Evolutionary conservation across 64 coral and sea anemone genomes (phyloP).

Genomic region (Astreopora myriophthalma): DNA sequence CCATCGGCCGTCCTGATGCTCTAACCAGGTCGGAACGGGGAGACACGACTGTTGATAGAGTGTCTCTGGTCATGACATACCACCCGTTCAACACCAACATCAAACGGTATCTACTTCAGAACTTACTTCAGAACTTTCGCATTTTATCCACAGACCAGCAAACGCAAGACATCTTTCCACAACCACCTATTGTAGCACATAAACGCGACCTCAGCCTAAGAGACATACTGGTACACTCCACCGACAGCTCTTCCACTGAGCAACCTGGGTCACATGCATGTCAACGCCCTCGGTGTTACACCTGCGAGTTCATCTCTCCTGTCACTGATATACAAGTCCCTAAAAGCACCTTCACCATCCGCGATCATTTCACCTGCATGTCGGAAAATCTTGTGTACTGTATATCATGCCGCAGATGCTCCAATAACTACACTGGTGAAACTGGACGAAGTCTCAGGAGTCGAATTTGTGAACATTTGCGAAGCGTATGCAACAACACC

Average conservation of each 20-base stretch:
- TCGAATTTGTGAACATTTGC: background rate
- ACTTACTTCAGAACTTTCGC: background rate
- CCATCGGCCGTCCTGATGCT: background rate
- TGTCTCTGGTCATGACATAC: background rate
- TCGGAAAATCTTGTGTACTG: background rate
- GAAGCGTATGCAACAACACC: conserved; percentile 3
- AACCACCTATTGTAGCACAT: background rate
- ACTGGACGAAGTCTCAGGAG: background rate
- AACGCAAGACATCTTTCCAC: background rate
- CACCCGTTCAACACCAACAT: too few relatives aligned
- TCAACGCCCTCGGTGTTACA: background rate
- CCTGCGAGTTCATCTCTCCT: background rate
- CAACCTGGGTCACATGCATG: background rate
- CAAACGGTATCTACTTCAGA: too few relatives aligned
- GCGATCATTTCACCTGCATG: background rate
- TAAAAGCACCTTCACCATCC: background rate
- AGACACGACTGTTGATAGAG: too few relatives aligned
- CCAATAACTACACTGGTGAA: background rate
- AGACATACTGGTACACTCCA: background rate
- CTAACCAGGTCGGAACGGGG: background rate
- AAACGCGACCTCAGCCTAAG: background rate
- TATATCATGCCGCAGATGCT: background rate
- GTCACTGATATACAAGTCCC: background rate
- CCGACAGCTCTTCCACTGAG: background rate
- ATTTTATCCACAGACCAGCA: background rate